phyloP scores from a whole-genome alignment of 2,888 invertebrate species.

The Nephrotoma flavescens region DNA sequence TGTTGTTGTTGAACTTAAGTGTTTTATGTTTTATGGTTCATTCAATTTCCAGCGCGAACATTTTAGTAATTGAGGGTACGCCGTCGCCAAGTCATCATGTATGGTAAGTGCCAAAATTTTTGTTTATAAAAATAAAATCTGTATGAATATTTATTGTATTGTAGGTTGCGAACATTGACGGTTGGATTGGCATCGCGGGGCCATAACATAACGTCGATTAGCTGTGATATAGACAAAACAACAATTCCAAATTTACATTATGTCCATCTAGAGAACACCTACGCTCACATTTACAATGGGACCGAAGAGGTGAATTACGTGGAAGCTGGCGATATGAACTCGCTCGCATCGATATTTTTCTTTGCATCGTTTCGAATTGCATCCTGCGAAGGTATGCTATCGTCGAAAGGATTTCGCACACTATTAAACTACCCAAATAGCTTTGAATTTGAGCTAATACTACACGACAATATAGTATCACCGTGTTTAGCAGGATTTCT shows the following conservation, averaged over 20 bases:
- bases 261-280: conserved; percentile 19
- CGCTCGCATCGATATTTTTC: not conserved
- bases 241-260: conserved; percentile 16
- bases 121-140: not conserved
- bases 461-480: conserved; percentile 22
- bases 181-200: conserved; percentile 10
- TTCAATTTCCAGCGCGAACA: conserved; percentile 12
- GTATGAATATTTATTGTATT: too few species aligned
- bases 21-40: not conserved
- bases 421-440: conserved; percentile 19
- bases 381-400: conserved; percentile 10
- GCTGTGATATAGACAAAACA: conserved; percentile 16
- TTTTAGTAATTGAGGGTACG: conserved; percentile 16
- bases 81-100: conserved; percentile 15
- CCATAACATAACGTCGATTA: conserved; percentile 15
- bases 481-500: conserved; percentile 21
- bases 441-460: conserved; percentile 21
- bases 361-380: conserved; percentile 9
- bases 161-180: conserved; percentile 9
- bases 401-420: conserved; percentile 18
- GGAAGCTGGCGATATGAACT: not conserved
- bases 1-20: not conserved
- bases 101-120: not conserved
- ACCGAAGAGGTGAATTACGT: not conserved
- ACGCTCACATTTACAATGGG: conserved; percentile 8